Evolutionary conservation across 2,113 vertebrate genomes (phyloP).

Genomic region (Halcyon senegalensis): DNA sequence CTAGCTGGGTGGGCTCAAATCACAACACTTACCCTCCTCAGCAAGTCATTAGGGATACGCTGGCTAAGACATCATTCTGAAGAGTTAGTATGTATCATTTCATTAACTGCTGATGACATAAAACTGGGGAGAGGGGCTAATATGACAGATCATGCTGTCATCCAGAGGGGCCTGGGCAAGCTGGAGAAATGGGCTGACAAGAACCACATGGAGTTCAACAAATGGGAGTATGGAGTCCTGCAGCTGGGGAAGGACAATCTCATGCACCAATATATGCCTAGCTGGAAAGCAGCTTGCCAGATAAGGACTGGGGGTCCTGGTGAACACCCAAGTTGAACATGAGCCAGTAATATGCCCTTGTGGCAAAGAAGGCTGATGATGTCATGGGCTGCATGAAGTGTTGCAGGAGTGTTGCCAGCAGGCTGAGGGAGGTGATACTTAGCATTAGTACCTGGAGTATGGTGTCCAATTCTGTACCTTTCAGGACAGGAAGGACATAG

Average conservation of each 20-base stretch:
- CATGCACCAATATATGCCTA: fast-evolving
- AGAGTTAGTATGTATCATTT: neutral
- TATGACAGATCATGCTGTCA: neutral
- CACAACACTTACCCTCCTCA: neutral
- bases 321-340: neutral
- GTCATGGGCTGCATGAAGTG: neutral
- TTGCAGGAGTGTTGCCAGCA: neutral
- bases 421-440: neutral
- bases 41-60: neutral
- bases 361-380: neutral
- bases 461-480: too few relatives aligned
- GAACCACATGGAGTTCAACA: neutral
- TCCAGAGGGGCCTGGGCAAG: neutral
- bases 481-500: too few relatives aligned
- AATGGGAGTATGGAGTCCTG: neutral
- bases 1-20: too few relatives aligned
- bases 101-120: neutral
- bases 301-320: neutral
- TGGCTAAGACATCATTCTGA: neutral
- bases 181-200: neutral
- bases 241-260: neutral
- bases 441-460: too few relatives aligned
- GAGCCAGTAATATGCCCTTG: neutral
- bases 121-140: neutral
- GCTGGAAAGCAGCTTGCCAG: neutral